phyloP scores from a whole-genome alignment of 2,113 vertebrate genomes.

The Cephalopterus ornatus region DNA sequence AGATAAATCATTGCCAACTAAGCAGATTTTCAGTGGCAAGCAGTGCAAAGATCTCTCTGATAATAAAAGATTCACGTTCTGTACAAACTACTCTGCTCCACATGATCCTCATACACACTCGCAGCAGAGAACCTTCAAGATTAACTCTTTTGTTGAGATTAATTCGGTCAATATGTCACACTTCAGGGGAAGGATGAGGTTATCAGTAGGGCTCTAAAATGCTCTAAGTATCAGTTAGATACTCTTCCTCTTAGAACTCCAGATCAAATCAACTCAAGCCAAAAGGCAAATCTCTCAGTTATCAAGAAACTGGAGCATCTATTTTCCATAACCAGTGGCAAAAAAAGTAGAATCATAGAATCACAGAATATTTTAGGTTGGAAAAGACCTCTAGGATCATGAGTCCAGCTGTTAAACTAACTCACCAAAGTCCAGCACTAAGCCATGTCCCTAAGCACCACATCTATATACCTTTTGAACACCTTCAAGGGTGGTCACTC shows the following conservation, averaged over 20 bases:
- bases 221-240: background rate
- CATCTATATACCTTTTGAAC: accelerated
- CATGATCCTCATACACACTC: background rate
- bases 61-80: background rate
- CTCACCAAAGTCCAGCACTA: background rate
- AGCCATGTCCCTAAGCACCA: background rate
- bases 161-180: background rate
- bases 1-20: background rate
- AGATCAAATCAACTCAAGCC: background rate
- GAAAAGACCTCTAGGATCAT: background rate
- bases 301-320: background rate
- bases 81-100: background rate
- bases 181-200: background rate
- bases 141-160: background rate
- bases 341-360: background rate
- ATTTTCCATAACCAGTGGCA: background rate
- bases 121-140: background rate
- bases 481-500: background rate
- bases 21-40: background rate
- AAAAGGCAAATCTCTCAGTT: background rate
- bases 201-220: background rate
- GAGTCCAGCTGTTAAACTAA: background rate
- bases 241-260: background rate
- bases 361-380: background rate
- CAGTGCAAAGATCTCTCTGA: background rate